Percentiles rank a stretch among this genome's conserved stretches.
Evolutionary conservation across 2,888 invertebrate species (phyloP).

Genomic region (Campoplex capitator): DNA sequence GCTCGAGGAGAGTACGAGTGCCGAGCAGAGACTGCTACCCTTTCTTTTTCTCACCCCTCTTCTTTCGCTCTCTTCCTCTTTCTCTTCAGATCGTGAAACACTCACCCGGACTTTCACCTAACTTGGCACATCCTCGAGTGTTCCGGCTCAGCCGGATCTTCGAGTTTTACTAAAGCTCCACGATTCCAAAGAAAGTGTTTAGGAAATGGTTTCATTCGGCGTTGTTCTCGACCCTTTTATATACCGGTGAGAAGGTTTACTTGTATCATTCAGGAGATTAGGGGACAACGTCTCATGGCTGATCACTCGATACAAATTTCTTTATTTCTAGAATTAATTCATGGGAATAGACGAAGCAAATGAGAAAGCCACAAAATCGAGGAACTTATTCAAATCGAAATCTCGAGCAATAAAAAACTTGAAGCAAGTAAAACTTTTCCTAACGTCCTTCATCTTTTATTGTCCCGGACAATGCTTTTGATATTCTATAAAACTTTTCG

Average conservation of each 20-base stretch:
- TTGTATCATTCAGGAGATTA: background rate
- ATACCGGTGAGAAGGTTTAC: constrained; percentile 18
- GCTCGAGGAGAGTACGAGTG: constrained; percentile 75
- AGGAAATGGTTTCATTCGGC: constrained; percentile 31
- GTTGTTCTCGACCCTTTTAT: background rate
- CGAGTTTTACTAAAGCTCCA: constrained; percentile 50
- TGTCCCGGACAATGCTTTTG: background rate
- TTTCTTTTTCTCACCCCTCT: constrained; percentile 31
- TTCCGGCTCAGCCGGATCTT: constrained; percentile 59
- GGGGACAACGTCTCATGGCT: background rate
- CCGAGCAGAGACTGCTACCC: constrained; percentile 22
- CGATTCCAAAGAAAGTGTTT: constrained; percentile 26
- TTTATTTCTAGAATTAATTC: background rate
- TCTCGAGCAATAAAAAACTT: background rate
- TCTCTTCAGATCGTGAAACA: constrained; percentile 33
- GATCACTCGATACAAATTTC: background rate
- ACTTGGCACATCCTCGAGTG: constrained; percentile 78
- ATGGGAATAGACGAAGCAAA: background rate
- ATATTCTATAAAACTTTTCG: background rate
- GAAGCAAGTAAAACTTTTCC: background rate
- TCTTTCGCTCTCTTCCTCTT: constrained; percentile 35
- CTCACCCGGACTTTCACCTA: constrained; percentile 74
- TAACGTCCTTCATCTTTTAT: background rate
- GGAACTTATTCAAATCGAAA: background rate
- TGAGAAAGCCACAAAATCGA: background rate